A percentile compares a stretch with the other conserved stretches of the same genome.
Evolutionary conservation across 2,888 invertebrate species (phyloP).

Genomic region (Coelinius sp.): DNA sequence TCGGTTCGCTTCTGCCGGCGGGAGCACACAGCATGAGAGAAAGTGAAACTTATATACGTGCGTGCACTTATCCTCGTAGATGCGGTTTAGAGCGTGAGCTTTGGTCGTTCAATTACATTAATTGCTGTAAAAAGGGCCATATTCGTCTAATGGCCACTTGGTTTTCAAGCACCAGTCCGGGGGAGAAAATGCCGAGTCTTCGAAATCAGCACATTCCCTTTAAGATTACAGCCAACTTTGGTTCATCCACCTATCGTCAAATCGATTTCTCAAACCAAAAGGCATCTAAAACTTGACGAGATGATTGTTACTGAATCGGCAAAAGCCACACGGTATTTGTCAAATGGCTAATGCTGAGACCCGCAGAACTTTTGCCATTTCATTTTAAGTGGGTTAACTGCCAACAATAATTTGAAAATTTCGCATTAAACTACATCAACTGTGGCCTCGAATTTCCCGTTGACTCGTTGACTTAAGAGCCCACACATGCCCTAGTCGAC

Average conservation of each 20-base stretch:
- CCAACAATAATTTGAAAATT: slow-evolving; percentile 34
- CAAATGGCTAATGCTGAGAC: slow-evolving; percentile 5
- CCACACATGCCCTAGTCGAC: slow-evolving; percentile 2
- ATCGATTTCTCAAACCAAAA: background rate
- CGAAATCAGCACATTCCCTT: slow-evolving; percentile 14
- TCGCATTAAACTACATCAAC: slow-evolving; percentile 27
- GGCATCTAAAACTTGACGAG: background rate
- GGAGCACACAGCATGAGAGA: slow-evolving; percentile 1
- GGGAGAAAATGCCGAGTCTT: background rate
- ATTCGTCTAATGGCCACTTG: background rate
- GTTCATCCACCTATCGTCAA: slow-evolving; percentile 2
- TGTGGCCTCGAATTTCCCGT: background rate
- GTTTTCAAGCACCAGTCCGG: background rate
- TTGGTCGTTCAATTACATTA: slow-evolving; percentile 35
- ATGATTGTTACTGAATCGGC: slow-evolving; percentile 11
- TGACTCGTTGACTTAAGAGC: background rate
- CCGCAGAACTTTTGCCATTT: slow-evolving; percentile 12
- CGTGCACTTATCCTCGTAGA: slow-evolving; percentile 3
- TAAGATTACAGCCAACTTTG: slow-evolving; percentile 18
- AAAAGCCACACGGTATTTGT: slow-evolving; percentile 4
- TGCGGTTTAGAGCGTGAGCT: slow-evolving; percentile 16
- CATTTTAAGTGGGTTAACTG: slow-evolving; percentile 24
- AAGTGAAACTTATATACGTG: slow-evolving; percentile 31
- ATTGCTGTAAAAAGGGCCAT: slow-evolving; percentile 22
- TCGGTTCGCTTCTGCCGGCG: slow-evolving; percentile 14